Evolutionary conservation across 2,888 invertebrate species (phyloP), one percentile per base, ranked within the genome.

Genomic region (Venustoraphidia nigricollis): DNA sequence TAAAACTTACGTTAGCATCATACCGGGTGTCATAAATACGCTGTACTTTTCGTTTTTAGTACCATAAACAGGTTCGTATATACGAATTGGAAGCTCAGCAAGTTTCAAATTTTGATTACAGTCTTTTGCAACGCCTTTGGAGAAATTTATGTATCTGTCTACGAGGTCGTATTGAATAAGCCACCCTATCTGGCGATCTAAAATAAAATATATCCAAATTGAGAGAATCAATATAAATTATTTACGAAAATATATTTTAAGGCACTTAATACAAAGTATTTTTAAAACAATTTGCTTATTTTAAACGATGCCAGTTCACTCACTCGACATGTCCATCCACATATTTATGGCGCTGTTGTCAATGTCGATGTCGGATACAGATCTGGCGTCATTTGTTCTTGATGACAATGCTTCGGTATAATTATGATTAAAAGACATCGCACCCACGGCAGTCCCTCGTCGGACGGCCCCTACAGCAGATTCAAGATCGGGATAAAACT

Each of bases 141-240:
- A 75, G 58, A 88, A 85, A 2, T 70, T 67, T 52, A 79, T 70
- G 58, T 85, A 91, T 5, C 78, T 73, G 38, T 79, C 75, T 51
- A 78, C 71, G 8, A 93, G 61, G 53, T 78, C 77, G 45, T 72
- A 71, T 62, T 88, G 81, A 44, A 92, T 62, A 54, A 79, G 81
- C 54, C 81, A 71, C 0, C 84, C 81, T 53, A 90, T 83, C 67
- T 91, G 90, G 56, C 87, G 82, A 71, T 90, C 92, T 92, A 67
- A 39, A 66, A 62, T 17, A 54, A 17, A 17, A 17, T 17, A 3
- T 3, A 17, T 17, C 17, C 2, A 17, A 17, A 17, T 17, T 17
- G 17, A 17, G 3, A 17, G 17, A 17, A 17, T 17, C 17, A 4
- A 4, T 17, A 17, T 4, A 17, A 17, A 17, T 17, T 17, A 4